Base-by-base conservation (phyloP, 2,797 vertebrate genomes). In the Chelon labrosus region DNA sequence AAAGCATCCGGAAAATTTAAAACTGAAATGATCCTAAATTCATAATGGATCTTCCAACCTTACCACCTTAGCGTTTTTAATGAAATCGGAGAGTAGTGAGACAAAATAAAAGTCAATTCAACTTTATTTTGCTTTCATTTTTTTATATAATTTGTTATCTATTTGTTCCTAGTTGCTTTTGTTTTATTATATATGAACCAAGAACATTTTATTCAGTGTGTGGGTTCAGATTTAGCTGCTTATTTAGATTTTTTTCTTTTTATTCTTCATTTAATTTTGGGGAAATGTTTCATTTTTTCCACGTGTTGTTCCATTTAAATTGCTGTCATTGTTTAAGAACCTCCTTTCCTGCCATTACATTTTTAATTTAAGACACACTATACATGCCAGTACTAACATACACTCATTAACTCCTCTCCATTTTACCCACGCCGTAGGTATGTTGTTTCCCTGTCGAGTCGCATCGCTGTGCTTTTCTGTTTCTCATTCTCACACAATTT, bases 401-500 rank as follows among this genome's bases (percentile, higher is more conserved):
- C 20, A 58, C 56, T 52, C 93, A 88, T 91, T 90, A 88, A 87
- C 91, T 81, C 80, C 70, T 77, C 85, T 79, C 75, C 93, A 92
- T 93, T 86, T 70, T 73, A 83, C 84, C 82, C 80, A 70, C 19
- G 39, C 77, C 70, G 59, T 84, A 86, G 78, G 80, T 90, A 73
- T 90, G 89, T 92, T 87, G 80, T 88, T 84, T 90, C 84, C 79
- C 80, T 85, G 71, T 91, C 73, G 31, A 84, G 85, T 88, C 61
- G 70, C 90, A 89, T 89, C 56, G 80, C 88, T 88, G 79, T 91
- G 88, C 90, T 86, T 93, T 94, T 91, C 74, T 86, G 87, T 93
- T 93, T 85, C 81, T 87, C 90, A 92, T 93, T 85, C 83, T 93
- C 93, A 90, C 81, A 89, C 90, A 80, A 92, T 92, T 92, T 90